phyloP scores from a whole-genome alignment of 2,888 invertebrate genomes.

The Ametastegia equiseti region DNA sequence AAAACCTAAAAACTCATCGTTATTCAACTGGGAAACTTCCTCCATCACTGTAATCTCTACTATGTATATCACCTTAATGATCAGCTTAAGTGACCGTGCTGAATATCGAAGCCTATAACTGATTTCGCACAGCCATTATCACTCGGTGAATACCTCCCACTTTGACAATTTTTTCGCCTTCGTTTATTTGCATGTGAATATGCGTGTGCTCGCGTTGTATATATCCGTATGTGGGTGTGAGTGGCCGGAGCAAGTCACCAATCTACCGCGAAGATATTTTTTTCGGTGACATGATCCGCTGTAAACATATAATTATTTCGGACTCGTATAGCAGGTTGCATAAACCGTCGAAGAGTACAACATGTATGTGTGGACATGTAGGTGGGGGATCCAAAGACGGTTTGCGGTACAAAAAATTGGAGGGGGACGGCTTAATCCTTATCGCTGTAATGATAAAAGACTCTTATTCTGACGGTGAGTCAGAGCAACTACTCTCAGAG shows the following conservation, averaged over 20 bases:
- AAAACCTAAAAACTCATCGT: not conserved
- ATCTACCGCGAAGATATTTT: constrained; percentile 30
- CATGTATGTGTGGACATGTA: not conserved
- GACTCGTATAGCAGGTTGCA: constrained; percentile 20
- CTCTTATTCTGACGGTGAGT: constrained; percentile 43
- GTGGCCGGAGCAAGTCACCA: not conserved
- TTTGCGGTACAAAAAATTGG: not conserved
- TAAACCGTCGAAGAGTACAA: not conserved
- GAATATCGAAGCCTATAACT: not conserved
- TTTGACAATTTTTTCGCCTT: not conserved
- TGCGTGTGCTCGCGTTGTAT: no score
- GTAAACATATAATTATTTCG: constrained; percentile 6
- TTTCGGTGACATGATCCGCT: constrained; percentile 16
- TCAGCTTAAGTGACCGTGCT: not conserved
- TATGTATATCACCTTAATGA: not conserved
- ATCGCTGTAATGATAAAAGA: constrained; percentile 39
- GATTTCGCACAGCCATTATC: not conserved
- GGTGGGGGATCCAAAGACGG: not conserved
- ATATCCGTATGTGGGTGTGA: not conserved
- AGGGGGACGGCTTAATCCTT: constrained; percentile 36
- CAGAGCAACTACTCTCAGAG: constrained; percentile 39
- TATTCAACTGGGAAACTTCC: not conserved
- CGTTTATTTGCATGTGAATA: not conserved
- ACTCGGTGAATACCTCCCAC: not conserved
- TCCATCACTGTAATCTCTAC: no score